Evolutionary conservation across 2,888 invertebrate genomes (phyloP), one percentile per base, ranked within the genome.

Genomic region (Drosophila mettleri): DNA sequence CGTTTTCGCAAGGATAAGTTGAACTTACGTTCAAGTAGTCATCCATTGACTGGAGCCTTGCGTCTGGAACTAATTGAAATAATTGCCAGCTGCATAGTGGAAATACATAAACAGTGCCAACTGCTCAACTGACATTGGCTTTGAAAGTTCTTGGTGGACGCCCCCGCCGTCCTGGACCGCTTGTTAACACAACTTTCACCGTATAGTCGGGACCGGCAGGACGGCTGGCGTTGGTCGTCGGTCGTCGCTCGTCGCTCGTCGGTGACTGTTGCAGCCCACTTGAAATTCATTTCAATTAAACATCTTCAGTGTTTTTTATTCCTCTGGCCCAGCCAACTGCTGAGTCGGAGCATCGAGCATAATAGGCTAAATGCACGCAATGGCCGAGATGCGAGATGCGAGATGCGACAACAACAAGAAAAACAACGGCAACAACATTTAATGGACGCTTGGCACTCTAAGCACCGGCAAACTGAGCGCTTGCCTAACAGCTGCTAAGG

Each of bases 261-360:
- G 5, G 5, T 5, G 24, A 33, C 58, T 45, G 39, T 27, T 14
- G 27, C 27, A 31, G 43, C 55, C 54, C 39, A 49, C 43, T 61
- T 41, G 61, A 69, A 84, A 69, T 73, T 74, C 74, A 81, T 84
- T 81, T 81, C 66, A 67, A 76, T 85, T 81, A 75, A 84, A 78
- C 74, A 22, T 49, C 34, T 24, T 68, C 54, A 66, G 4, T 27
- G 10, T 16, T 16, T n/a, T 16, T 43, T 43, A 7, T n/a, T 63
- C 49, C 61, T 52, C 45, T 31, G 45, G 46, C 49, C 58, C 52
- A 64, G 57, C 54, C 43, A 59, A 73, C 54, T 53, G 55, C 14
- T 46, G 43, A 61, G 45, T 51, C 34, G 39, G 31, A 51, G 52
- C 45, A 45, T 31, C 45, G 34, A 34, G 33, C 49, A 62, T 43